Evolutionary conservation across 2,113 vertebrate species (phyloP).

Genomic region (Aptenodytes patagonicus): DNA sequence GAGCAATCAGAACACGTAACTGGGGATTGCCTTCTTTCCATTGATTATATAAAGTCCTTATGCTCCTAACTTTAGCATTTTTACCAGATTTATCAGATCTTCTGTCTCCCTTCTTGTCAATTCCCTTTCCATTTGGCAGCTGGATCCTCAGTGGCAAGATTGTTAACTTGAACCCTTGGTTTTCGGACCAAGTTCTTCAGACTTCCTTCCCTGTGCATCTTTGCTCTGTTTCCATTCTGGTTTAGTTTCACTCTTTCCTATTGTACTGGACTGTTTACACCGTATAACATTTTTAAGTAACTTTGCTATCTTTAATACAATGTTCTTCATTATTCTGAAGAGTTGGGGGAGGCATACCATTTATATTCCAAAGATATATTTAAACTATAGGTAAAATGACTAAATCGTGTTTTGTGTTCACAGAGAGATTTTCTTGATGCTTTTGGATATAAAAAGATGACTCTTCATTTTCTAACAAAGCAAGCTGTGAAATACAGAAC

Average conservation of each 20-base stretch:
- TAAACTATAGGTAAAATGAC: neutral
- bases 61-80: neutral
- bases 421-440: neutral
- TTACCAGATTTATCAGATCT: neutral
- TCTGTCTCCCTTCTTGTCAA: neutral
- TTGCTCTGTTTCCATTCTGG: neutral
- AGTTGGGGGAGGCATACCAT: neutral
- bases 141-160: neutral
- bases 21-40: neutral
- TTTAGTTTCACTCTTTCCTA: neutral
- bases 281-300: neutral
- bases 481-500: neutral
- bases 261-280: neutral
- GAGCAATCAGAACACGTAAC: neutral
- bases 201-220: neutral
- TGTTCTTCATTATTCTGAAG: neutral
- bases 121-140: neutral
- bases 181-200: neutral
- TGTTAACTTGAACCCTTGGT: neutral
- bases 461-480: neutral
- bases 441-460: neutral
- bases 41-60: accelerated
- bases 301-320: neutral
- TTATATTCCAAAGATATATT: neutral
- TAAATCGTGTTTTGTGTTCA: neutral